Conservation (phyloP, 1,140 invertebrate genomes). For the Bombus waltoni region DNA sequence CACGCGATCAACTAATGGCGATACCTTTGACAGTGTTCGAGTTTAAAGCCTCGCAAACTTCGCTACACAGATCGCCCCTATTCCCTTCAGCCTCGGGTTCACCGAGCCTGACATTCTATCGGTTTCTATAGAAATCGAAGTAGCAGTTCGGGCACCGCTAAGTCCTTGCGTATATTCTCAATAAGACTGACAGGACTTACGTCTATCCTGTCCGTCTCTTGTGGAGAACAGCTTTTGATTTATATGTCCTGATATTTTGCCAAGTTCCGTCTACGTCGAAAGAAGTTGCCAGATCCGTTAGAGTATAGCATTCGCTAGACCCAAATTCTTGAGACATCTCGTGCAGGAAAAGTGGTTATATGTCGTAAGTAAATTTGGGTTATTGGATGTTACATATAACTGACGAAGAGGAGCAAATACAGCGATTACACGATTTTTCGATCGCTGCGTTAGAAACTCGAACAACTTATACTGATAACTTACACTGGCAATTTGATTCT, state of each 20-base stretch:
- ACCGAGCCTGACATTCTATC: neutral
- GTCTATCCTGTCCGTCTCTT: constrained; percentile 8
- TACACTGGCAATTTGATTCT: too few species aligned
- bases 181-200: constrained; percentile 7
- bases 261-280: neutral
- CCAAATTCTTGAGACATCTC: neutral
- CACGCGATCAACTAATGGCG: neutral
- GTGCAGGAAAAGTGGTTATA: too few species aligned
- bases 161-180: neutral
- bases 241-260: constrained; percentile 24
- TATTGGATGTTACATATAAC: too few species aligned
- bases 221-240: constrained; percentile 13
- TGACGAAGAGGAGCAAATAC: too few species aligned
- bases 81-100: neutral
- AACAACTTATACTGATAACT: too few species aligned
- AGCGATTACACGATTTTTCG: too few species aligned
- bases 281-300: neutral
- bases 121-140: constrained; percentile 22
- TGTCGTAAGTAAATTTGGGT: too few species aligned
- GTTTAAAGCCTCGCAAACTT: constrained; percentile 15
- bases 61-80: neutral
- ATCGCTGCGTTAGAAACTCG: too few species aligned
- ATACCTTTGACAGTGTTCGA: constrained; percentile 11
- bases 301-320: neutral
- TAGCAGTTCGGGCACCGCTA: constrained; percentile 6